phyloP scores from a whole-genome alignment of 2,797 vertebrate genomes.

The Chiloscyllium punctatum region DNA sequence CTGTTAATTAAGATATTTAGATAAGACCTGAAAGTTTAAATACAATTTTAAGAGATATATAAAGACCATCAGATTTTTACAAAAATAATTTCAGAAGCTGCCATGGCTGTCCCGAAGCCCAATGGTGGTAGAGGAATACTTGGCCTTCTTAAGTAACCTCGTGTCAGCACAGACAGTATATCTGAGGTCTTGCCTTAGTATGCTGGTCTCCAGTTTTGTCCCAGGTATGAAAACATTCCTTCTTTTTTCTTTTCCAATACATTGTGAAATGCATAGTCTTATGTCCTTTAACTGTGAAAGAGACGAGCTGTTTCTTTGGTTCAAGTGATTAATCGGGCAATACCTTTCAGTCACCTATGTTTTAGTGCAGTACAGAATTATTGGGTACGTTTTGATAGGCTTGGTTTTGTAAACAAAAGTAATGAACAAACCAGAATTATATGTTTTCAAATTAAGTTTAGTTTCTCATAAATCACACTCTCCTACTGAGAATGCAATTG shows the following conservation, averaged over 20 bases:
- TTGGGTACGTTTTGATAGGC: not conserved
- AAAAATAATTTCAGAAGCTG: slow-evolving; percentile 59
- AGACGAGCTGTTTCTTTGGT: not conserved
- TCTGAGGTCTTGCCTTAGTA: slow-evolving; percentile 76
- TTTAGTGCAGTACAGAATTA: not conserved
- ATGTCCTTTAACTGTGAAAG: not conserved
- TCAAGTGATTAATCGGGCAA: not conserved
- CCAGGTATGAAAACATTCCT: slow-evolving; percentile 57
- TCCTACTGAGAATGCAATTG: not conserved
- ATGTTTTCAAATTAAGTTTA: not conserved
- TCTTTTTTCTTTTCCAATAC: not conserved
- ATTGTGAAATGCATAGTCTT: not conserved
- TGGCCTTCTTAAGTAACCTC: slow-evolving; percentile 86
- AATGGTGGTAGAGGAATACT: slow-evolving; percentile 82
- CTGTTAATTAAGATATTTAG: not conserved
- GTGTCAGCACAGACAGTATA: slow-evolving; percentile 93
- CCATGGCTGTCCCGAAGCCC: slow-evolving; percentile 77
- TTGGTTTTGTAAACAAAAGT: not conserved
- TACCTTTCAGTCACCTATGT: not conserved
- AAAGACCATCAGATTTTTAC: not conserved
- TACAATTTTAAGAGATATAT: not conserved
- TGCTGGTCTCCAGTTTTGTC: slow-evolving; percentile 76
- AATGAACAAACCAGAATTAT: not conserved
- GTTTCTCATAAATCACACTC: not conserved
- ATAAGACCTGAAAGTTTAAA: not conserved